phyloP scores from a whole-genome alignment of 2,888 invertebrate species.

The Thereva nobilitata region DNA sequence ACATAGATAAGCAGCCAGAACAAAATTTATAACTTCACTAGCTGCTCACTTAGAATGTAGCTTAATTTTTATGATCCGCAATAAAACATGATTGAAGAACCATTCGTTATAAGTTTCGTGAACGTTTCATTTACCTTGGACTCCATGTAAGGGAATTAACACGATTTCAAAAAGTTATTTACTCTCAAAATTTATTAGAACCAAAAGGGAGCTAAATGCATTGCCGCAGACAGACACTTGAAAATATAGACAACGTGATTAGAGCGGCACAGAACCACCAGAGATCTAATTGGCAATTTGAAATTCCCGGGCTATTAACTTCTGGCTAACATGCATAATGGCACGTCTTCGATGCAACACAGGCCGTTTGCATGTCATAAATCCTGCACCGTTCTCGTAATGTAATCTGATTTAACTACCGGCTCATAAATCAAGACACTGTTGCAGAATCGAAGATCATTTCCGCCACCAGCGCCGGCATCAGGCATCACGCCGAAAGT shows the following conservation, averaged over 20 bases:
- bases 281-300: conserved; percentile 23
- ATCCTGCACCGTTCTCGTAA: conserved; percentile 16
- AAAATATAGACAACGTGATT: conserved; percentile 1
- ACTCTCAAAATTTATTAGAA: conserved; percentile 10
- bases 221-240: neutral
- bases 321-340: conserved; percentile 25
- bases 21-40: no score
- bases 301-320: conserved; percentile 20
- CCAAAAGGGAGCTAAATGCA: neutral
- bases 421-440: conserved; percentile 28
- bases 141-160: conserved; percentile 21
- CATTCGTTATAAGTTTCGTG: neutral
- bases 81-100: conserved; percentile 1
- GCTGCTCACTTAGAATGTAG: no score
- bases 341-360: conserved; percentile 18
- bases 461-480: conserved; percentile 19
- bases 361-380: conserved; percentile 25
- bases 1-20: no score
- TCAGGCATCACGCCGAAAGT: conserved; percentile 32
- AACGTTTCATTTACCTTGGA: conserved; percentile 14
- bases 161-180: conserved; percentile 14
- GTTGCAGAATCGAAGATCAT: conserved; percentile 31
- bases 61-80: conserved; percentile 3
- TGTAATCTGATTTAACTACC: conserved; percentile 33
- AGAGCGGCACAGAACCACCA: conserved; percentile 20